Percentiles rank a stretch among this genome's conserved stretches.
Conservation (phyloP, 53 echinoderm and acorn worm species). For the Holothuria leucospilota region DNA sequence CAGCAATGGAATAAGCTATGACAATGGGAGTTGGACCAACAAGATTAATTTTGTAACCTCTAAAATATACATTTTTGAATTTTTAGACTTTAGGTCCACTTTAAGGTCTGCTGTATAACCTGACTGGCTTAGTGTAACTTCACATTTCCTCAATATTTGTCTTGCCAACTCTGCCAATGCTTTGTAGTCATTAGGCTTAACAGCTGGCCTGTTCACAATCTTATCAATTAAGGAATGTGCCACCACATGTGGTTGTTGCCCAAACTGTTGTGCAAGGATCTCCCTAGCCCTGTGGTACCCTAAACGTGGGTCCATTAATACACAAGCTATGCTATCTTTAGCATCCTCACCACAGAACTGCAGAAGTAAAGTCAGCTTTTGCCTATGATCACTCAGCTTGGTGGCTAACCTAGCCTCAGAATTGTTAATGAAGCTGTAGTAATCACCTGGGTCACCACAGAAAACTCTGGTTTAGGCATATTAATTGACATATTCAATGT, state of each 20-base stretch:
- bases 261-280: conserved; percentile 60
- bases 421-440: conserved; percentile 37
- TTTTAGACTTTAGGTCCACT: too few relatives aligned
- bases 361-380: conserved; percentile 51
- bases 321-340: conserved; percentile 56
- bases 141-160: conserved; percentile 63
- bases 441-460: conserved; percentile 64
- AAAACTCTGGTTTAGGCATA: conserved; percentile 46
- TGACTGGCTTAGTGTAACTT: conserved; percentile 42
- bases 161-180: conserved; percentile 51
- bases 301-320: conserved; percentile 18
- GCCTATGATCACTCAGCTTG: conserved; percentile 19
- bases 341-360: conserved; percentile 66
- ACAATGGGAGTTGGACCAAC: too few relatives aligned
- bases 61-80: too few relatives aligned
- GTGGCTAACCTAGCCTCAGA: conserved; percentile 52
- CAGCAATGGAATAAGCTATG: too few relatives aligned
- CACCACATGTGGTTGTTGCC: conserved; percentile 55
- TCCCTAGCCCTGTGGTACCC: conserved; percentile 48
- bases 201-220: conserved; percentile 37
- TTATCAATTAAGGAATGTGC: conserved; percentile 40
- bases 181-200: conserved; percentile 44
- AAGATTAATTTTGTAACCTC: too few relatives aligned
- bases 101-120: too few relatives aligned
- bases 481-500: not conserved